Evolutionary conservation across 2,888 invertebrate species (phyloP), one percentile per base, ranked within the genome.

Genomic region (Gortyna flavago): DNA sequence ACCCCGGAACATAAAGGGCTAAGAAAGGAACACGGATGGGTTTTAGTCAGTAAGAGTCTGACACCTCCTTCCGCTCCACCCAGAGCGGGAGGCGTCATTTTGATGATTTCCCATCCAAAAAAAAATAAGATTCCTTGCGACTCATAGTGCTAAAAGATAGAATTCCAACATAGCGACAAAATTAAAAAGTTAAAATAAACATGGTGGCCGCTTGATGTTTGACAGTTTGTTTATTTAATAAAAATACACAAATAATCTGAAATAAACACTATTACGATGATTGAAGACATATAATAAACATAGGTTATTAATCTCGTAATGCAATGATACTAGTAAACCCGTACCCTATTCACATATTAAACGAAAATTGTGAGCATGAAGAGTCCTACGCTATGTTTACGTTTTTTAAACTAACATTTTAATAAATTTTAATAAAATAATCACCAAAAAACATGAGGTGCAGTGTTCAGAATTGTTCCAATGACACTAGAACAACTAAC

Each of bases 401-500:
- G 18, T 85, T 77, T 57, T 69, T 35, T 2, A 70, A 51, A 75
- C 4, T 62, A 38, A 41, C 8, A 61, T 70, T 78, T 81, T 75
- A 87, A 77, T 79, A 74, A 86, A 80, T 54, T 54, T n/a, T 57
- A 57, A 11, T 57, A n/a, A 13, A n/a, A 57, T 85, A 87, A 77
- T 73, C 25, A 25, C 7, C 8, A 18, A 21, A 69, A 77, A 92
- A 79, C 78, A 95, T 95, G 95, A 89, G 93, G 90, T 95, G 95
- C 85, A 92, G 94, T 85, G 95, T 95, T 3, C 92, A 87, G 64
- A 92, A 92, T 80, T 95, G 95, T 85, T 87, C 64, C 4, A 95
- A 94, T 82, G 94, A 95, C 73, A 93, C 94, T 0, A 93, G 92
- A 76, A 90, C 85, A 74, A 92, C 90, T 9, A 91, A 92, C 1